Evolutionary conservation across 2,797 vertebrate genomes (phyloP).

Genomic region (Tachyglossus aculeatus): DNA sequence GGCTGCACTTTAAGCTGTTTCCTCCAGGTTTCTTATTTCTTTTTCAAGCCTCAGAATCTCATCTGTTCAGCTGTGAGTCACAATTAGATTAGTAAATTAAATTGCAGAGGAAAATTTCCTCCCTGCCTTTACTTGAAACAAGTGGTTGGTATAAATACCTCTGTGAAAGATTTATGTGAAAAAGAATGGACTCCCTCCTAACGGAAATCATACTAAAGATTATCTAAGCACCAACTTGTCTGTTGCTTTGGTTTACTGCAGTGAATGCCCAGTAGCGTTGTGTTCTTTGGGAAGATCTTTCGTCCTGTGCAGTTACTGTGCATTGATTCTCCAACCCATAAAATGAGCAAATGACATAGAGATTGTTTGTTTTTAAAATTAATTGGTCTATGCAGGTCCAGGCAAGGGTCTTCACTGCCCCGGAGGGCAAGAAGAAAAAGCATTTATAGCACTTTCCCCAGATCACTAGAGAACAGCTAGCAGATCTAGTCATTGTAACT

Average conservation of each 20-base stretch:
- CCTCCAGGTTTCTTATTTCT: not conserved
- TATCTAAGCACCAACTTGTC: not conserved
- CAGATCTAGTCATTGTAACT: too few species aligned
- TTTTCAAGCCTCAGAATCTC: slow-evolving; percentile 18
- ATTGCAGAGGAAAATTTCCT: slow-evolving; percentile 25
- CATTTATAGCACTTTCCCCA: too few species aligned
- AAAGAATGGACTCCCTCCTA: not conserved
- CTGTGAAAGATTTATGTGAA: not conserved
- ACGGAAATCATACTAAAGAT: slow-evolving; percentile 5
- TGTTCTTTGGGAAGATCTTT: not conserved
- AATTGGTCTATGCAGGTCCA: not conserved
- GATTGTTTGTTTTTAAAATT: not conserved
- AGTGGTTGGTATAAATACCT: slow-evolving; percentile 31
- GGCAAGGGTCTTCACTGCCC: too few species aligned
- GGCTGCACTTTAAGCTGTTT: not conserved
- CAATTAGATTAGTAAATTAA: slow-evolving; percentile 53
- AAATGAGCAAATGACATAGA: not conserved
- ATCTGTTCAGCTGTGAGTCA: slow-evolving; percentile 40
- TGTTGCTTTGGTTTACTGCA: not conserved
- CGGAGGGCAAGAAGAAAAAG: too few species aligned
- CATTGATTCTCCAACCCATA: not conserved
- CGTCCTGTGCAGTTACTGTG: not conserved
- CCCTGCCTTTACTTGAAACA: slow-evolving; percentile 2
- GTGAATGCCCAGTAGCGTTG: not conserved
- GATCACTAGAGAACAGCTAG: too few species aligned